phyloP scores from a whole-genome alignment of 2,888 invertebrate genomes.

The Hirtodrosophila confusa region DNA sequence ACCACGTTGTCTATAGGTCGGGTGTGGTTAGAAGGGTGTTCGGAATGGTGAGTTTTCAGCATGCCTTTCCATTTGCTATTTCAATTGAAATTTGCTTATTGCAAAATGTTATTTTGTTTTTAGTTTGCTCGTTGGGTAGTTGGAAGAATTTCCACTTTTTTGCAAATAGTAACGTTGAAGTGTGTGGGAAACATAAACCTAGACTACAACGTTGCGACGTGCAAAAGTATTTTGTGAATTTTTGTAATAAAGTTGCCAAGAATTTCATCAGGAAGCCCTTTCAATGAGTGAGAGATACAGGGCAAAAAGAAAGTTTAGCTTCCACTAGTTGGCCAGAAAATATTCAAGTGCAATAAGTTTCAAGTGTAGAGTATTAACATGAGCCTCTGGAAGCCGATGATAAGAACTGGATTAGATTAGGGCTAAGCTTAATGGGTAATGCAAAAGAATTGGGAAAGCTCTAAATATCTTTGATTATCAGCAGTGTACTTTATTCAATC shows the following conservation, averaged over 20 bases:
- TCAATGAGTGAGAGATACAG: neutral
- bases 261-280: conserved; percentile 20
- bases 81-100: conserved; percentile 77
- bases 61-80: conserved; percentile 71
- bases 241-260: conserved; percentile 69
- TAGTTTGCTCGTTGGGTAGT: conserved; percentile 30
- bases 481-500: no score
- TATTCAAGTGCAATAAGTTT: conserved; percentile 8
- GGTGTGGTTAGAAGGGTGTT: conserved; percentile 6
- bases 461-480: no score
- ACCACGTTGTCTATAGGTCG: conserved; percentile 23
- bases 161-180: conserved; percentile 30
- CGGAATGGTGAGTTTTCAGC: conserved; percentile 12
- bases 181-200: conserved; percentile 38
- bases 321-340: conserved; percentile 4
- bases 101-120: conserved; percentile 66
- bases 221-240: conserved; percentile 66
- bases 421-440: no score
- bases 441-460: no score
- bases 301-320: conserved; percentile 6
- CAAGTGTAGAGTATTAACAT: no score
- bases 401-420: no score
- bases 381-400: no score
- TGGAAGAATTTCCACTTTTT: conserved; percentile 60
- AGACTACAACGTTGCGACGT: conserved; percentile 57